Base-by-base conservation (phyloP, 2,888 invertebrate genomes). In the Ctenicera cuprea region DNA sequence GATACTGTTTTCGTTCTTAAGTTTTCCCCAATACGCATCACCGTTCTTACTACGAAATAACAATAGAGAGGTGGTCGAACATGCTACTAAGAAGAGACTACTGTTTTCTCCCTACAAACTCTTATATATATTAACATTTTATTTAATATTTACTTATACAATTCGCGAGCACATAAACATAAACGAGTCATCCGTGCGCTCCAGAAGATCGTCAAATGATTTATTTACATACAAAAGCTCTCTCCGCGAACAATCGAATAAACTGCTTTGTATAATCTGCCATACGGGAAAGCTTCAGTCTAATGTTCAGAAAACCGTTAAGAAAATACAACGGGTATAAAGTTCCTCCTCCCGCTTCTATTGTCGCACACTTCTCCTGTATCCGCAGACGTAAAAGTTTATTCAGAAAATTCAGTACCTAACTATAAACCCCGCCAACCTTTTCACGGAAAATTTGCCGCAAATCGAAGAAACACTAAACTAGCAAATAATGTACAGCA, bases 271-370 rank as follows among this genome's bases (percentile, higher is more conserved):
- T 61, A 61, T 41, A 61, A 61, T 41, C 38, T 61, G 61, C 61
- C 61, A 61, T 41, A 41, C 37, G 61, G 61, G 41, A 61, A 61
- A 41, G 61, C 41, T 61, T 38, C 41, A 61, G 61, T 38, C 14
- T 41, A 61, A 61, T 61, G 61, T 61, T 38, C 61, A 61, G 61
- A 61, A 61, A 61, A 61, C 61, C 61, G 61, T 61, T 61, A 61
- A 61, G 61, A 61, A 61, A 61, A 61, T 61, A 61, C 61, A 61
- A 14, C 61, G 37, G 18, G 18, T 57, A 41, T 41, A 61, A 61
- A 61, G 18, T 61, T 61, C 54, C 30, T 16, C 30, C 26, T 30
- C 26, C 54, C 18, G 61, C 61, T 22, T 38, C 61, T 12, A 61
- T 61, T 61, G 61, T 61, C 5, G 8, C 30, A 5, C 14, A 9